phyloP scores from a whole-genome alignment of 2,113 vertebrate genomes.

The Peromyscus californicus region DNA sequence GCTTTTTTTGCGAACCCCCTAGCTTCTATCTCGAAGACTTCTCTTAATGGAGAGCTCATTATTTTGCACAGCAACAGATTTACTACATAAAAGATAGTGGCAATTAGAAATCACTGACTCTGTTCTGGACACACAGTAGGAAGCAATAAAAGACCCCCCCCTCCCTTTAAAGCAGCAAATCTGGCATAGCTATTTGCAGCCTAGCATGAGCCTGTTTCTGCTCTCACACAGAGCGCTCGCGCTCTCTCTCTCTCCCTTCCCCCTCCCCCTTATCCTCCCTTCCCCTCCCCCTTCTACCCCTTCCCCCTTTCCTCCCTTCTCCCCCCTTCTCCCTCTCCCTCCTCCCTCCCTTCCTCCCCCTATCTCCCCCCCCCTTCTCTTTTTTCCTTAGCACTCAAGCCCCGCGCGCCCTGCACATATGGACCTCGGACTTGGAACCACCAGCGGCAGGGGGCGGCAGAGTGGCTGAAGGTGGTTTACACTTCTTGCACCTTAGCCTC shows the following conservation, averaged over 20 bases:
- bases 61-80: constrained; percentile 49
- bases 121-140: constrained; percentile 54
- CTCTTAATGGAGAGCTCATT: constrained; percentile 44
- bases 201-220: background rate
- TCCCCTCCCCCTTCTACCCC: background rate
- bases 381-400: background rate
- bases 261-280: background rate
- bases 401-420: background rate
- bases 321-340: too few species aligned
- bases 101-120: constrained; percentile 37
- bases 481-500: background rate
- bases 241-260: background rate
- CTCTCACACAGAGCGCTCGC: background rate
- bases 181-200: constrained; percentile 12
- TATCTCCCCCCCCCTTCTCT: background rate
- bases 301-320: background rate
- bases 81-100: background rate
- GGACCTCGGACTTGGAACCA: background rate
- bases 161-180: background rate
- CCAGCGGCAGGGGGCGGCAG: constrained; percentile 39
- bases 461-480: constrained; percentile 19
- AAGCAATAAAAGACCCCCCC: background rate
- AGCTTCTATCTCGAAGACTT: constrained; percentile 55
- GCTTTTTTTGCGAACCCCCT: constrained; percentile 49
- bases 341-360: background rate